phyloP scores from a whole-genome alignment of 2,113 vertebrate species.

The Cairina moschata region DNA sequence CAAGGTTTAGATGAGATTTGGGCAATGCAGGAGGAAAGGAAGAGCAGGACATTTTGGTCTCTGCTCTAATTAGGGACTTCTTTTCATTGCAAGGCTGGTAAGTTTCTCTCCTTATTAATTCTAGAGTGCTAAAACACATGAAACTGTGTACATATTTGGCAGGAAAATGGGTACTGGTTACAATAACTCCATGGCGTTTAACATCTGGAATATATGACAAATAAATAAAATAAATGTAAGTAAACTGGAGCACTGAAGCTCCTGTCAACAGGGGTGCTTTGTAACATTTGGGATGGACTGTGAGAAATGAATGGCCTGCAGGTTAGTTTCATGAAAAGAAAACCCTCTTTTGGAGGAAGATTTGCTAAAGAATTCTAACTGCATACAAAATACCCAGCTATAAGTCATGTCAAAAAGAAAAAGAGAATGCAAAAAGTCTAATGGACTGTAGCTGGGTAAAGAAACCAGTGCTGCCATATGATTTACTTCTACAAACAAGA shows the following conservation, averaged over 20 bases:
- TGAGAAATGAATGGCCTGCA: not conserved
- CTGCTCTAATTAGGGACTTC: not conserved
- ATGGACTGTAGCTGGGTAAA: not conserved
- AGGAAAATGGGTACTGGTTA: not conserved
- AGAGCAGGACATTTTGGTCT: not conserved
- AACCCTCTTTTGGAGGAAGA: not conserved
- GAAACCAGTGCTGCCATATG: not conserved
- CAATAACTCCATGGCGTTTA: not conserved
- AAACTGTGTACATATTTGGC: not conserved
- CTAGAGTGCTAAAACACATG: not conserved
- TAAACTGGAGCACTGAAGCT: not conserved
- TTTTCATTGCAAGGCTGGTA: slow-evolving; percentile 7
- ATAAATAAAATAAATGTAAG: not conserved
- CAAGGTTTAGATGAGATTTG: slow-evolving; percentile 44
- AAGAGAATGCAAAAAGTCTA: not conserved
- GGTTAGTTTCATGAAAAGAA: not conserved
- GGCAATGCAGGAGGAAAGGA: slow-evolving; percentile 1
- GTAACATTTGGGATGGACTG: not conserved
- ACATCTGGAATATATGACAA: not conserved
- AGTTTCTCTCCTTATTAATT: not conserved
- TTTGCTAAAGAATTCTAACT: not conserved
- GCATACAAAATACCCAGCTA: not conserved
- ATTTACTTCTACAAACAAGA: slow-evolving; percentile 46
- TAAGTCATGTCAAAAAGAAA: not conserved
- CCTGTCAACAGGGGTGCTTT: not conserved